These are phyloP conservation scores for Cryptocephalus moraei DNA, from an alignment of 2,888 invertebrate genomes.

Conservation along the genomic window DNA sequence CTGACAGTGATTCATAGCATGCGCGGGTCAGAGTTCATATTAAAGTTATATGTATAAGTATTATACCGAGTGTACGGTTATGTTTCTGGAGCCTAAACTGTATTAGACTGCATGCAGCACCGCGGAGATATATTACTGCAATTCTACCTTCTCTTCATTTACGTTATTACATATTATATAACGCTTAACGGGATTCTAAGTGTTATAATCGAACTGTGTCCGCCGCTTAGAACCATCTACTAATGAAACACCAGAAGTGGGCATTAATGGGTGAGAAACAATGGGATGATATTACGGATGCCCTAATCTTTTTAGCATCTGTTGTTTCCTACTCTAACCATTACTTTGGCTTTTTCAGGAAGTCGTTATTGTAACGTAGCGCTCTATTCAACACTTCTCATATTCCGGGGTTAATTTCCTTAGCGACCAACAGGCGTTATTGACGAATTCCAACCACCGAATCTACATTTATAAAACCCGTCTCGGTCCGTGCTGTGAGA, in stretches of 20 bases:
- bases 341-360: no score
- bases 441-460: no score
- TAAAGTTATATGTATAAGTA: conserved; percentile 5
- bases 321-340: no score
- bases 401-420: no score
- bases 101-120: conserved; percentile 6
- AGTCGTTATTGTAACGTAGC: no score
- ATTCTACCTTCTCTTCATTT: conserved; percentile 6
- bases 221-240: conserved; percentile 2
- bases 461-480: no score
- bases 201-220: conserved; percentile 2
- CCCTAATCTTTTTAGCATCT: no score
- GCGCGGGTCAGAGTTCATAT: conserved; percentile 7
- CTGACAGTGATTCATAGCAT: conserved; percentile 12
- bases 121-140: conserved; percentile 6
- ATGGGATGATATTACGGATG: no score
- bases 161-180: conserved; percentile 3
- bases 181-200: conserved; percentile 4
- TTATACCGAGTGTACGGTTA: conserved; percentile 2
- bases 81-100: conserved; percentile 6
- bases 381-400: no score
- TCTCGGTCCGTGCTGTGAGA: no score
- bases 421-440: no score
- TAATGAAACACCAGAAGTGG: conserved; percentile 4
- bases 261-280: neutral